Percentiles rank a stretch among this genome's conserved stretches.
Evolutionary conservation across 2,113 vertebrate species (phyloP).

Genomic region (Oryzias woworae): DNA sequence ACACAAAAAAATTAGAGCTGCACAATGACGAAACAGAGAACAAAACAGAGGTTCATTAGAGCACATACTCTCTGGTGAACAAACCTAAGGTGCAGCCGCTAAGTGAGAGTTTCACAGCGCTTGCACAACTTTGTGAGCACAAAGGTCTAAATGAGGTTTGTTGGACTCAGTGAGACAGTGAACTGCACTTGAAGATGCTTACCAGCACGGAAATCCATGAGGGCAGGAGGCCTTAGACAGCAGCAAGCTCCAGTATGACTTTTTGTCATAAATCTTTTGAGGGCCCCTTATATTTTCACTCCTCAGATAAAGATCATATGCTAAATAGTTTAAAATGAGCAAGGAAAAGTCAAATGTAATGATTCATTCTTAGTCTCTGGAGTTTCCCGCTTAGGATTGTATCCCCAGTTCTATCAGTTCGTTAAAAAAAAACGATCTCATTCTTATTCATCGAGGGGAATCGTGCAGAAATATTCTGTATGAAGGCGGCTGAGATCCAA

Average conservation of each 20-base stretch:
- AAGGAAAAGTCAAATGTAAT: neutral
- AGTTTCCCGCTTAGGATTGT: neutral
- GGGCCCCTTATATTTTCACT: conserved; percentile 39
- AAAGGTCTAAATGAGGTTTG: neutral
- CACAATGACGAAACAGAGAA: conserved; percentile 3
- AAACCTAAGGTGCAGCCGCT: neutral
- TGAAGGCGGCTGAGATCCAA: too few relatives aligned
- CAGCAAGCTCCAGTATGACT: conserved; percentile 13
- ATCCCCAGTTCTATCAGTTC: neutral
- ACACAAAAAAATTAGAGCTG: conserved; percentile 23
- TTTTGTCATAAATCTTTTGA: conserved; percentile 20
- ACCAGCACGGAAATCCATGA: conserved; percentile 39
- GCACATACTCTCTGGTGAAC: fast-evolving
- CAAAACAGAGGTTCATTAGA: neutral
- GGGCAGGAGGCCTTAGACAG: neutral
- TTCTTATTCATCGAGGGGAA: too few relatives aligned
- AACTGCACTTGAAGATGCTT: conserved; percentile 9
- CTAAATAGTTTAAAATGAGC: conserved; percentile 14
- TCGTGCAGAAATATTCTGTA: too few relatives aligned
- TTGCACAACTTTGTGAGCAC: conserved; percentile 3
- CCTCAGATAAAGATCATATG: conserved; percentile 39
- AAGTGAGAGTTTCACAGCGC: neutral
- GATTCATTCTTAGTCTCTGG: conserved; percentile 12
- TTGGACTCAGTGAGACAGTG: neutral
- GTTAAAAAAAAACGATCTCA: neutral